Conservation (phyloP, 2,888 invertebrate species). For the Pharmacophagus antenor region DNA sequence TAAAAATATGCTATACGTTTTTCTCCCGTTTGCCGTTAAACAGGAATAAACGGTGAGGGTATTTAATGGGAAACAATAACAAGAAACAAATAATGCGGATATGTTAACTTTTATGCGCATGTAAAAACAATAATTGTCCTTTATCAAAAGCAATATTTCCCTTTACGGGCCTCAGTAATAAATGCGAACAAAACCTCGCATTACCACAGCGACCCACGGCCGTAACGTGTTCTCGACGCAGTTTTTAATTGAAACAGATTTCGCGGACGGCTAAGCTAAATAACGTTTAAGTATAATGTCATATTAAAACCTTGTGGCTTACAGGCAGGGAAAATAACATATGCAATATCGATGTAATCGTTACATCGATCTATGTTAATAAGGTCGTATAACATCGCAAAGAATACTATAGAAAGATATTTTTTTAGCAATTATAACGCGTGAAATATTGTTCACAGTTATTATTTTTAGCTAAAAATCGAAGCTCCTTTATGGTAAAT, state of each 20-base stretch:
- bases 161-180: constrained; percentile 21
- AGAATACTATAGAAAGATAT: no score
- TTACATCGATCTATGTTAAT: no score
- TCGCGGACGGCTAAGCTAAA: constrained; percentile 38
- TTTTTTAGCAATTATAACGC: no score
- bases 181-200: constrained; percentile 31
- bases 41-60: neutral
- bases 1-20: no score
- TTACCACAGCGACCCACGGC: constrained; percentile 31
- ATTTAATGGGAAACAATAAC: neutral
- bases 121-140: constrained; percentile 18
- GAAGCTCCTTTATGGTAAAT: no score
- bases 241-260: constrained; percentile 41
- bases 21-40: neutral
- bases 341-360: no score
- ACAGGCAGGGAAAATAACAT: no score
- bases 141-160: constrained; percentile 29
- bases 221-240: constrained; percentile 37
- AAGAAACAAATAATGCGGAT: neutral
- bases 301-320: no score
- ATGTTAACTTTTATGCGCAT: constrained; percentile 21
- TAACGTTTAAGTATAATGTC: constrained; percentile 36
- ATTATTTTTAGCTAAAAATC: no score
- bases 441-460: no score
- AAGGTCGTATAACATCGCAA: no score